These are phyloP conservation scores for Hafferia zeledoni DNA, from an alignment of 2,797 vertebrate species.

Conservation along the genomic window DNA sequence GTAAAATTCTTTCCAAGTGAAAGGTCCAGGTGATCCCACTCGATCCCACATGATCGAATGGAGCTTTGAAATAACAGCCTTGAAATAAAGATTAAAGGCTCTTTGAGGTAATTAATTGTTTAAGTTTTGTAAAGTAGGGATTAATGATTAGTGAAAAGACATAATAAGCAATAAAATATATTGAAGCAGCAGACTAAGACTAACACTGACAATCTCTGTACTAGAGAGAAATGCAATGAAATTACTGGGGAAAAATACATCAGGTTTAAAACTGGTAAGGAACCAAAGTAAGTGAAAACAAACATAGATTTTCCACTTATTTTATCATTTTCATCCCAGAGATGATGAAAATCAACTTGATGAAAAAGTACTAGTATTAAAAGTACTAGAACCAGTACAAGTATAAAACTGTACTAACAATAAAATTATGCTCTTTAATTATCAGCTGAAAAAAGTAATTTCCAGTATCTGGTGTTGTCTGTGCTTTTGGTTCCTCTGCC, in stretches of 20 bases:
- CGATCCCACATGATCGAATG: background rate
- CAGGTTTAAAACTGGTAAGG: background rate
- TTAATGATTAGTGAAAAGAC: background rate
- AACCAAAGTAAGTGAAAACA: background rate
- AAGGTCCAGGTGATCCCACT: background rate
- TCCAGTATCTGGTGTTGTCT: background rate
- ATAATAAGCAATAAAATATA: background rate
- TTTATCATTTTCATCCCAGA: background rate
- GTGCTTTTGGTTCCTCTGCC: background rate
- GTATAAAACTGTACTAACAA: background rate
- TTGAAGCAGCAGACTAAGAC: background rate
- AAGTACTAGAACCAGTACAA: background rate
- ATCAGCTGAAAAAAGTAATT: background rate
- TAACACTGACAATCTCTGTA: background rate
- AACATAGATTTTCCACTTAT: background rate
- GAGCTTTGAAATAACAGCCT: background rate
- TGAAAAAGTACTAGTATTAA: background rate
- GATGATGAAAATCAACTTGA: background rate
- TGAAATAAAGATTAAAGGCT: background rate
- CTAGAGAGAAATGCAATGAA: background rate
- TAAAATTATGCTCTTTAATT: background rate
- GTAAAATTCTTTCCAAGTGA: background rate
- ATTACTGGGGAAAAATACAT: background rate
- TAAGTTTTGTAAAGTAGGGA: background rate
- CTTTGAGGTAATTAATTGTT: background rate